A percentile compares a stretch with the other conserved stretches of the same genome.
Conservation (phyloP, 1,140 invertebrate species). For the Scaptodrosophila lebanonensis region DNA sequence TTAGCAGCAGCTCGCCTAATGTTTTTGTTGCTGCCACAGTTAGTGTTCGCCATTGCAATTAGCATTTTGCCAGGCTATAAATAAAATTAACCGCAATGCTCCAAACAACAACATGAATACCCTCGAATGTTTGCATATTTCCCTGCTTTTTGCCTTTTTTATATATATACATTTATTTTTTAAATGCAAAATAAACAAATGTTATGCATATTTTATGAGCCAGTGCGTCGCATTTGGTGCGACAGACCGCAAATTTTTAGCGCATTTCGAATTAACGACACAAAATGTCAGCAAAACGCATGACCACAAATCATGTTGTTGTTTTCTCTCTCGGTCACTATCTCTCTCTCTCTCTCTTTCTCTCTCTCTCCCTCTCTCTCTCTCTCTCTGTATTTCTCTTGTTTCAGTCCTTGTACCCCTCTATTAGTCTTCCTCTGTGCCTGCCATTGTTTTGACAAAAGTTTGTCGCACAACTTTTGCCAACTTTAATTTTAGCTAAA, state of each 20-base stretch:
- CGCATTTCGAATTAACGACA: slow-evolving; percentile 65
- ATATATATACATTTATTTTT: too few species aligned
- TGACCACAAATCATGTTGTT: slow-evolving; percentile 53
- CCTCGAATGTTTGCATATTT: not conserved
- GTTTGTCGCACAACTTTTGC: too few species aligned
- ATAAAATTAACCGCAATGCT: slow-evolving; percentile 64
- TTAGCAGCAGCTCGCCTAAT: not conserved
- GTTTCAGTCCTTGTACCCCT: too few species aligned
- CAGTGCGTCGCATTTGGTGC: slow-evolving; percentile 16
- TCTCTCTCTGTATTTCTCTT: too few species aligned
- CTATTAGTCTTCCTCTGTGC: too few species aligned
- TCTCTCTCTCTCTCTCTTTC: too few species aligned
- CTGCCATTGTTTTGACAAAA: too few species aligned
- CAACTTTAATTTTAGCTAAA: too few species aligned
- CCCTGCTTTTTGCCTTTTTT: too few species aligned
- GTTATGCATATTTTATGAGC: slow-evolving; percentile 53
- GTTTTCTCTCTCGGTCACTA: too few species aligned
- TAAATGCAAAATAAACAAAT: slow-evolving; percentile 33
- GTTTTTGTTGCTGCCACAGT: slow-evolving; percentile 27
- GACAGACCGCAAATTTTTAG: slow-evolving; percentile 48
- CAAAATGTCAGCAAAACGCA: slow-evolving; percentile 47
- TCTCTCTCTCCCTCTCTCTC: too few species aligned
- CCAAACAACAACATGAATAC: slow-evolving; percentile 45
- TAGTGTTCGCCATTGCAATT: too few species aligned
- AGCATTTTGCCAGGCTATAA: slow-evolving; percentile 63